Evolutionary conservation across 2,113 vertebrate species (phyloP).

Genomic region (Mionectes macconnelli): DNA sequence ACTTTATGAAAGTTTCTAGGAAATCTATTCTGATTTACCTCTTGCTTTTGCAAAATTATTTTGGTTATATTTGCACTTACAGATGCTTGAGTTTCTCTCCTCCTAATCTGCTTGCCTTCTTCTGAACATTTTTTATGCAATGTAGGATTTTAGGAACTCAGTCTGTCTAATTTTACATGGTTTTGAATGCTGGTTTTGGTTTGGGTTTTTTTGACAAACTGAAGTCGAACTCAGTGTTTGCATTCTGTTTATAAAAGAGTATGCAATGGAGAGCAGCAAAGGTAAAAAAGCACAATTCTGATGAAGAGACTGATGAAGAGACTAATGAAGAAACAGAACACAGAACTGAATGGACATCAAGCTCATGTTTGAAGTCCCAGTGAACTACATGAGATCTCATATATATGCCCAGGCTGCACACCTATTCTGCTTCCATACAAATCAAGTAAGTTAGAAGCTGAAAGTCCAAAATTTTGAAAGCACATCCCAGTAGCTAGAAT

Average conservation of each 20-base stretch:
- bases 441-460: background rate
- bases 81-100: background rate
- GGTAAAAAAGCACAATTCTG: background rate
- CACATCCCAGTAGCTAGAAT: background rate
- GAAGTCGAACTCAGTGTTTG: background rate
- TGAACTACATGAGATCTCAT: background rate
- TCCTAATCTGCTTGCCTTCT: background rate
- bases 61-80: slow-evolving; percentile 19
- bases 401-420: background rate
- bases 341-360: background rate
- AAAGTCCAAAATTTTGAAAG: background rate
- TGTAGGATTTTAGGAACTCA: background rate
- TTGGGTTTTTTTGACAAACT: background rate
- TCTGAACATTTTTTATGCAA: background rate
- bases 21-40: slow-evolving; percentile 36
- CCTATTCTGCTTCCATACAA: background rate
- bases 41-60: slow-evolving; percentile 24
- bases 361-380: background rate
- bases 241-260: background rate
- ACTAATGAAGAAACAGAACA: background rate
- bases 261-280: background rate
- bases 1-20: slow-evolving; percentile 22
- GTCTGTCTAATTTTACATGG: background rate
- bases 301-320: background rate
- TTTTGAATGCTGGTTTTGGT: background rate